Conservation (phyloP, 2,888 invertebrate genomes). For the Euplexia lucipara region DNA sequence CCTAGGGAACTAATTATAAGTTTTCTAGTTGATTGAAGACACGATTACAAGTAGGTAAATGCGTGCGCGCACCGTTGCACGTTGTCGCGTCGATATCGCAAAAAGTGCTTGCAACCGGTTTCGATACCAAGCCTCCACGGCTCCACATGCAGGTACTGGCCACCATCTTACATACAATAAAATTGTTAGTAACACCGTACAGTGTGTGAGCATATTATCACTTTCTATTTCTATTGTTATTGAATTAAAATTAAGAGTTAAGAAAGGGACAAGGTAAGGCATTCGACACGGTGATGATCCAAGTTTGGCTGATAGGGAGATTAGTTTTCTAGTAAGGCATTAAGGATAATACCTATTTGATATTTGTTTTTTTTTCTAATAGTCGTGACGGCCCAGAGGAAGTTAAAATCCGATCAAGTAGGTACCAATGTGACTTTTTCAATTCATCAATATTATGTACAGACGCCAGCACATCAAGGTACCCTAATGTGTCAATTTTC, state of each 20-base stretch:
- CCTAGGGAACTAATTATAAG: not conserved
- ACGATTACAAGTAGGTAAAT: conserved; percentile 5
- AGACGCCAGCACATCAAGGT: too few species aligned
- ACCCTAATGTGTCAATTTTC: too few species aligned
- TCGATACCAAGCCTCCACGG: conserved; percentile 26
- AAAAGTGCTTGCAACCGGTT: conserved; percentile 56
- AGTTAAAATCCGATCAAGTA: too few species aligned
- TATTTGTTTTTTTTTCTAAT: too few species aligned
- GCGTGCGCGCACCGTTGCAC: conserved; percentile 32
- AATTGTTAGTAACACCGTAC: conserved; percentile 29
- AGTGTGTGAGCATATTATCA: conserved; percentile 26
- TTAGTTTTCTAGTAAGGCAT: too few species aligned
- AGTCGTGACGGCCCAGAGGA: too few species aligned
- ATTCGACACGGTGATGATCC: not conserved
- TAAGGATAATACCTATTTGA: not conserved
- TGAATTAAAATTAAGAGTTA: conserved; percentile 4
- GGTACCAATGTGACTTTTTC: too few species aligned
- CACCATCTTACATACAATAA: conserved; percentile 34
- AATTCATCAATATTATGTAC: too few species aligned
- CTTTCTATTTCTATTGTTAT: conserved; percentile 35
- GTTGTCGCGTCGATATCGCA: conserved; percentile 42
- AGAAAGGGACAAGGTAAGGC: not conserved
- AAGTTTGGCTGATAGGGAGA: not conserved
- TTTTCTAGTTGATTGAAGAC: conserved; percentile 23
- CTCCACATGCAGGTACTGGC: conserved; percentile 20